Conservation (phyloP, 2,113 vertebrate species). For the Tragelaphus imberbis region DNA sequence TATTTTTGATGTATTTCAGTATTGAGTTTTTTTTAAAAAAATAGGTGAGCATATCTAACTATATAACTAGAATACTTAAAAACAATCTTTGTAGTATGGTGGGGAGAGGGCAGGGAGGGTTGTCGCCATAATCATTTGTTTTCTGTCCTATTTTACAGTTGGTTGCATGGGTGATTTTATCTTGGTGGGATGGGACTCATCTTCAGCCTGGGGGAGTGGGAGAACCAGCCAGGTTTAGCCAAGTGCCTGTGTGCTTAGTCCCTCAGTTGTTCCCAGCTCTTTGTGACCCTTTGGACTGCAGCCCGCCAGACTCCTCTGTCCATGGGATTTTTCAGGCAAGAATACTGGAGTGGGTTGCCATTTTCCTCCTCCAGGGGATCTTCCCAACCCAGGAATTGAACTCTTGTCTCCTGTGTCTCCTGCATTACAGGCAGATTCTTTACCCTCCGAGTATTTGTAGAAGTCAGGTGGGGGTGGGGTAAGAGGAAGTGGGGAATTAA, state of each 20-base stretch:
- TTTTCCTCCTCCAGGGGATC: background rate
- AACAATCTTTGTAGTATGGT: background rate
- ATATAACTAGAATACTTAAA: background rate
- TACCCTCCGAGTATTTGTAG: fast-evolving
- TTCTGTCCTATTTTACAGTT: background rate
- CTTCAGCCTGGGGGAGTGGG: background rate
- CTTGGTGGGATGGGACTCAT: background rate
- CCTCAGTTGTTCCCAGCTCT: background rate
- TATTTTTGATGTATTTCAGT: background rate
- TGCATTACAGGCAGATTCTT: background rate
- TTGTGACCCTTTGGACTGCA: background rate
- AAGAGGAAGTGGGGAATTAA: background rate
- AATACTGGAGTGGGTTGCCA: background rate
- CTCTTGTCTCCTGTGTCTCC: background rate
- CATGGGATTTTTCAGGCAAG: background rate
- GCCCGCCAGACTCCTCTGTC: background rate
- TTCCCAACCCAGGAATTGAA: background rate
- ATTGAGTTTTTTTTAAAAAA: background rate
- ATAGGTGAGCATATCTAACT: background rate
- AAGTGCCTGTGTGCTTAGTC: background rate
- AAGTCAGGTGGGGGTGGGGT: background rate
- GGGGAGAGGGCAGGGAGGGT: background rate
- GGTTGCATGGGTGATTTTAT: background rate
- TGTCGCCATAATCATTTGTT: background rate
- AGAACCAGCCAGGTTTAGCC: background rate